Evolutionary conservation across 1,140 invertebrate genomes (phyloP).

Genomic region (Orussus abietinus): DNA sequence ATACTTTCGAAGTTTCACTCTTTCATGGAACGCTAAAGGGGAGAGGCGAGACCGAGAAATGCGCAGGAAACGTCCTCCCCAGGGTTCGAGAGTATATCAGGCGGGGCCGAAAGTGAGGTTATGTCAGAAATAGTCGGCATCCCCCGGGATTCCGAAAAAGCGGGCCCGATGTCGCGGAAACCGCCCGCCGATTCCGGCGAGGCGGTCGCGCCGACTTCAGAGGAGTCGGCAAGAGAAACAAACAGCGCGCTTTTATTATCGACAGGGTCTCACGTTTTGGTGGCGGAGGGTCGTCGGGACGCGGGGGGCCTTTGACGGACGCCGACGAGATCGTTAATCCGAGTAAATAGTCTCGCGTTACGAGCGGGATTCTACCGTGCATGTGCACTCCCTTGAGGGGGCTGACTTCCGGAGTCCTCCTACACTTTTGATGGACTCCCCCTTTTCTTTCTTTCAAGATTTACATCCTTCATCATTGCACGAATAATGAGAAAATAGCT

Average conservation of each 20-base stretch:
- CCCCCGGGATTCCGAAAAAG: neutral
- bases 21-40: no score
- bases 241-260: slow-evolving; percentile 10
- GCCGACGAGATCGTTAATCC: neutral
- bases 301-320: neutral
- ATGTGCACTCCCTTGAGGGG: no score
- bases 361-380: no score
- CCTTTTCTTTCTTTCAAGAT: neutral
- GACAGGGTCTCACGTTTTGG: slow-evolving; percentile 2
- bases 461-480: no score
- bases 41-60: no score
- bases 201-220: slow-evolving; percentile 5
- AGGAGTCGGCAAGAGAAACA: slow-evolving; percentile 8
- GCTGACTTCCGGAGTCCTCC: no score
- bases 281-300: neutral
- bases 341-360: neutral
- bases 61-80: no score
- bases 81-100: no score
- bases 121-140: neutral
- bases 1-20: no score
- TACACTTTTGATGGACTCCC: no score
- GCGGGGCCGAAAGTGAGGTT: no score
- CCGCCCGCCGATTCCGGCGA: neutral
- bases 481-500: no score
- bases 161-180: neutral